phyloP scores from a whole-genome alignment of 2,797 vertebrate species.

The Pogoniulus pusillus region DNA sequence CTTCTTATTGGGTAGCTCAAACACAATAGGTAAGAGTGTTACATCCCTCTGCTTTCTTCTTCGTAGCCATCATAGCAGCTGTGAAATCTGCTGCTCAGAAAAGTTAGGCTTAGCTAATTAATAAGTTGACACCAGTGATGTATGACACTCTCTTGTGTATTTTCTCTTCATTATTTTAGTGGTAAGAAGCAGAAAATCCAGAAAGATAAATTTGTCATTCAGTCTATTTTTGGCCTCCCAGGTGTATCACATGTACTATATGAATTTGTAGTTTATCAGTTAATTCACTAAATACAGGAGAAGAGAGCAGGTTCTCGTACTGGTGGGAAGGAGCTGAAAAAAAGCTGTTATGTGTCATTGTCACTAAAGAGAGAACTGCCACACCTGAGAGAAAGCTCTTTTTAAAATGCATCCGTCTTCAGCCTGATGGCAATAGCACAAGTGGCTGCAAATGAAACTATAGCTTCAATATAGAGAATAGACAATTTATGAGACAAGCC shows the following conservation, averaged over 20 bases:
- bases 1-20: background rate
- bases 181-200: background rate
- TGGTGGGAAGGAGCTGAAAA: background rate
- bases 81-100: background rate
- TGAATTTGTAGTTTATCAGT: conserved; percentile 1
- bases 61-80: background rate
- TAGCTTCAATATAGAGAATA: background rate
- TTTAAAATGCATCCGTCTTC: background rate
- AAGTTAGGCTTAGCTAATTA: conserved; percentile 9
- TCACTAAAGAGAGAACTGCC: background rate
- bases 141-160: background rate
- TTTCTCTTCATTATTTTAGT: background rate
- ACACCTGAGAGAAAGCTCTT: background rate
- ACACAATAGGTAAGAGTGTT: rapidly evolving
- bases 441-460: background rate
- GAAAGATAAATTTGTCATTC: background rate
- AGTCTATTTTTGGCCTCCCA: background rate
- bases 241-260: background rate
- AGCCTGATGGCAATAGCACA: background rate
- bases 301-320: background rate
- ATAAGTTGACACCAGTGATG: background rate
- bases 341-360: background rate
- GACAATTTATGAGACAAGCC: background rate
- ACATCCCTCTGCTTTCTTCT: background rate
- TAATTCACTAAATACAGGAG: background rate